Evolutionary conservation across 53 echinoderm and acorn worm species (phyloP).

Genomic region (Antedon mediterranea): DNA sequence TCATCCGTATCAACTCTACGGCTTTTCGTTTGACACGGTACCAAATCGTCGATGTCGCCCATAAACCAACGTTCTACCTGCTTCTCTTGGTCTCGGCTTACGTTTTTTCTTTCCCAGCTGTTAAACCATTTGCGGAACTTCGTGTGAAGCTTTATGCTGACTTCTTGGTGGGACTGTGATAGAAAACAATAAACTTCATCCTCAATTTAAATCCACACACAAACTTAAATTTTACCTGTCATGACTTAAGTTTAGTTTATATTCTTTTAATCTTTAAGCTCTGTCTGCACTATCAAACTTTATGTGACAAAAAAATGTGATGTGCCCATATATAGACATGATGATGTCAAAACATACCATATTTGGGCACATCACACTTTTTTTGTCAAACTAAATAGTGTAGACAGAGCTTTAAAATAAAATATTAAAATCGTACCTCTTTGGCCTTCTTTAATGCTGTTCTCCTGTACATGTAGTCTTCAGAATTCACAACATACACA

Average conservation of each 20-base stretch:
- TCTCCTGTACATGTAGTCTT: constrained; percentile 96
- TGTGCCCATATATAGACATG: too few relatives aligned
- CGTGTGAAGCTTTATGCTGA: constrained; percentile 49
- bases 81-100: constrained; percentile 44
- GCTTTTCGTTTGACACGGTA: constrained; percentile 54
- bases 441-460: constrained; percentile 87
- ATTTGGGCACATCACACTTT: too few relatives aligned
- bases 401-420: too few relatives aligned
- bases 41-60: constrained; percentile 59
- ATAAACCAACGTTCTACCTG: constrained; percentile 77
- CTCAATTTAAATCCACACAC: background rate
- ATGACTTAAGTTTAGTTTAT: too few relatives aligned
- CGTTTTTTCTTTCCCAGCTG: constrained; percentile 47
- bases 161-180: constrained; percentile 62
- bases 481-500: constrained; percentile 97
- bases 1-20: constrained; percentile 43
- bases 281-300: too few relatives aligned
- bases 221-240: background rate
- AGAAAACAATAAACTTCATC: constrained; percentile 6
- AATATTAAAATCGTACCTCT: constrained; percentile 35
- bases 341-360: too few relatives aligned
- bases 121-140: constrained; percentile 71
- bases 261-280: too few relatives aligned
- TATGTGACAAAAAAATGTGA: too few relatives aligned
- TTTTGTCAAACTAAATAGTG: too few relatives aligned